Evolutionary conservation across 2,797 vertebrate species (phyloP), one percentile per base, ranked within the genome.

Genomic region (Notolepis coatsorum): DNA sequence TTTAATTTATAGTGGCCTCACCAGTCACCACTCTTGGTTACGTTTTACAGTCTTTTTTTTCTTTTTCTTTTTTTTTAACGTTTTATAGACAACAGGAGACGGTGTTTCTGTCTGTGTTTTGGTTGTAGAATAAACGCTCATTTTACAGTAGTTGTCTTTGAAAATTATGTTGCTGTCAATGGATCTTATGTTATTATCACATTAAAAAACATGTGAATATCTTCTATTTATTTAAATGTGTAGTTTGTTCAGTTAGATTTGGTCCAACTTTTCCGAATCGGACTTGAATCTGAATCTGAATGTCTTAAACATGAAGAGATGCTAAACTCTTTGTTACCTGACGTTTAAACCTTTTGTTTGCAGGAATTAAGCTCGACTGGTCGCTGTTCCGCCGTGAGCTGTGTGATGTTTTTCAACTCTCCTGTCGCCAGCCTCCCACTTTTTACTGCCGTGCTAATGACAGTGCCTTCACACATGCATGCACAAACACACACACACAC

Each of bases 121-220:
- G 51, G 35, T 21, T 3, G n/a, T 1, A 0, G 20, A 31, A 31
- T n/a, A 4, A n/a, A 7, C 3, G 7, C 18, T 13, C 50, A 41
- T 9, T 3, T 6, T 50, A 15, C 25, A 12, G 7, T 18, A 15
- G 41, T 7, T 27, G 56, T 72, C 77, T 72, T 76, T 71, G 48
- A 69, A 8, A 30, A 37, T 7, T 6, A 10, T 31, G 20, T 13
- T 10, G 2, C 15, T 28, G n/a, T 48, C 21, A 23, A 9, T 24
- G 23, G 24, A 47, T 25, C n/a, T n/a, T n/a, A n/a, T n/a, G n/a
- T n/a, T 8, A 12, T 12, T 25, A 6, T 47, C 38, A 8, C 2
- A n/a, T n/a, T n/a, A n/a, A n/a, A n/a, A n/a, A n/a, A n/a, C n/a
- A 41, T 7, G 5, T 1, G 37, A 13, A 4, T 39, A 2, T 39